These are phyloP conservation scores for Limnodromus scolopaceus DNA, from an alignment of 2,797 vertebrate species.

Conservation along the genomic window DNA sequence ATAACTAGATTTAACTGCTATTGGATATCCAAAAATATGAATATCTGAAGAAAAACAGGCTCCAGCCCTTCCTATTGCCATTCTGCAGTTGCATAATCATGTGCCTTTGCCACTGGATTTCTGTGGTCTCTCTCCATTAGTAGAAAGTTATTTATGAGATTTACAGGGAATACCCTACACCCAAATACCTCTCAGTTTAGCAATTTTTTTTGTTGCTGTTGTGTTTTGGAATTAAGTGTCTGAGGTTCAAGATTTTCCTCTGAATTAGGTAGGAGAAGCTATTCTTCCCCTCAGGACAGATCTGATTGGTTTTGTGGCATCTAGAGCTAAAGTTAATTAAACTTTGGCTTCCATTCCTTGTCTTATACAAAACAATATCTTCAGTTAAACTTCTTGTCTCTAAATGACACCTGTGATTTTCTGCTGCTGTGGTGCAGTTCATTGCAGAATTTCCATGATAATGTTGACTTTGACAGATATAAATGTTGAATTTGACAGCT, in stretches of 20 bases:
- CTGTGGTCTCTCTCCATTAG: not conserved
- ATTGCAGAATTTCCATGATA: not conserved
- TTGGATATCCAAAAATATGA: not conserved
- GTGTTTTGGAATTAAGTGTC: not conserved
- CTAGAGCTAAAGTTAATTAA: not conserved
- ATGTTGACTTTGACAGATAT: not conserved
- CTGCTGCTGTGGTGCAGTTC: not conserved
- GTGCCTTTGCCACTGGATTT: not conserved
- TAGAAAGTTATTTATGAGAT: not conserved
- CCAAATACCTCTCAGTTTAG: not conserved
- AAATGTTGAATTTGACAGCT: not conserved
- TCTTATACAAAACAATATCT: not conserved
- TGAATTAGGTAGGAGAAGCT: not conserved
- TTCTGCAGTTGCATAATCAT: not conserved
- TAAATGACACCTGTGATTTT: not conserved
- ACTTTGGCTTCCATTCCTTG: not conserved
- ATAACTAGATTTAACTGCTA: not conserved
- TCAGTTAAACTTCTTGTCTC: not conserved
- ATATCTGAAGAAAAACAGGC: not conserved
- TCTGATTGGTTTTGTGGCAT: not conserved
- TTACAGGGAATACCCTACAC: not conserved
- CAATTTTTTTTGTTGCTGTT: not conserved
- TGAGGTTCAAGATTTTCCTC: not conserved
- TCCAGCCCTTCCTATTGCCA: not conserved
- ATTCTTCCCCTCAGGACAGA: not conserved